phyloP scores from a whole-genome alignment of 2,797 vertebrate species.

The Melopsittacus undulatus region DNA sequence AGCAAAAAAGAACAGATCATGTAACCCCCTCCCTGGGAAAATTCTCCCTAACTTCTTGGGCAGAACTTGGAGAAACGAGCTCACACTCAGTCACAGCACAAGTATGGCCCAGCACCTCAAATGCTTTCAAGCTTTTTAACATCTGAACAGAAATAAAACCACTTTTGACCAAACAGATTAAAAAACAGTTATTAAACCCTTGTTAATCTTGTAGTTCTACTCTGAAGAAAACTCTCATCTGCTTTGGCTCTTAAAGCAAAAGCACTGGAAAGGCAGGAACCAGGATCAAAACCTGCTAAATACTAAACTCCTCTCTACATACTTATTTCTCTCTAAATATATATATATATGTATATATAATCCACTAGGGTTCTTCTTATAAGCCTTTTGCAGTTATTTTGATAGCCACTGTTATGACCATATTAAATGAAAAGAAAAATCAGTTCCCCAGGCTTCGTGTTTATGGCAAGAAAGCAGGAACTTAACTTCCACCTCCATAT shows the following conservation, averaged over 20 bases:
- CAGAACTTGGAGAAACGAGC: not conserved
- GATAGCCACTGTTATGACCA: not conserved
- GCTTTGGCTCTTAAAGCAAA: not conserved
- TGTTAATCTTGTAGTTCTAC: not conserved
- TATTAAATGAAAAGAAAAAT: not conserved
- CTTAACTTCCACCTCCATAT: not conserved
- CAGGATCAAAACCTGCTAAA: not conserved
- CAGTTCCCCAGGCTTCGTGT: not conserved
- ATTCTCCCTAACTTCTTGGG: not conserved
- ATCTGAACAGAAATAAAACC: not conserved
- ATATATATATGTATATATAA: not conserved
- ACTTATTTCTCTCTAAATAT: not conserved
- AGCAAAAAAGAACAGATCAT: not conserved
- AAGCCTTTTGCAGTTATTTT: not conserved
- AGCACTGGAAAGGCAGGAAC: not conserved
- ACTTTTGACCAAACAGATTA: not conserved
- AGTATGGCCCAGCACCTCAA: not conserved
- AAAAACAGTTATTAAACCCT: not conserved
- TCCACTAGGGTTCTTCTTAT: not conserved
- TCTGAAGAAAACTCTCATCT: not conserved
- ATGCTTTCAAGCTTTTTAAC: not conserved
- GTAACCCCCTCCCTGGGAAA: not conserved
- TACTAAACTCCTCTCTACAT: not conserved
- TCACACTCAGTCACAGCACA: not conserved
- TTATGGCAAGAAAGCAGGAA: not conserved